Base-by-base conservation (phyloP, 2,888 invertebrate genomes). In the Cantharis lateralis region DNA sequence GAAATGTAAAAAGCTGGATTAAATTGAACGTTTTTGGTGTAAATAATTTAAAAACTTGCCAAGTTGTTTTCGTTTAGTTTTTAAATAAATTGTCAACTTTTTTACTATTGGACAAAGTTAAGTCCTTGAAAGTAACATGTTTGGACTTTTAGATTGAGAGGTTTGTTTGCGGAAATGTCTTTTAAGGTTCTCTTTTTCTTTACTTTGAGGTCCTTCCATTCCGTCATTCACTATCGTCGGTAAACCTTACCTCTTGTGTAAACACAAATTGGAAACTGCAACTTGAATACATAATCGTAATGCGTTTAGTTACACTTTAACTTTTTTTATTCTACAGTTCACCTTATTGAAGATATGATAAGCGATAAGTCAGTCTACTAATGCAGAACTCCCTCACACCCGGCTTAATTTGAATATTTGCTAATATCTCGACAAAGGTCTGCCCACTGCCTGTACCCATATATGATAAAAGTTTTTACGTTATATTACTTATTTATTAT, bases 161-260 rank as follows among this genome's bases (percentile, higher is more conserved):
- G 82, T 84, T 82, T 84, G 83, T 84, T 84, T 84, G 83, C 82
- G 83, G 83, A 84, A 84, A 83, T 83, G 83, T 82, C 83, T 80
- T 82, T 82, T 81, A 79, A 80, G 81, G 75, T 80, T 78, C 78
- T 80, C 77, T 77, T 76, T 77, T 79, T 78, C 75, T 78, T 78
- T 68, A 76, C 79, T 74, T 76, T 75, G 75, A 72, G 72, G 74
- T 78, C 72, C 72, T 68, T 78, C 78, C 70, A 78, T 78, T 78
- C 74, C 70, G 48, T 64, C 66, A 72, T 72, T 73, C 72, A 72
- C 70, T 75, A 75, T 75, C 75, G 72, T 78, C 72, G 74, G 78
- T 78, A 78, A 78, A 78, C 78, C 16, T 72, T 61, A 71, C 66
- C 24, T 62, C 62, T 70, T 75, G 63, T 70, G 71, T 62, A 77